Base-by-base conservation (phyloP, 2,888 invertebrate species). In the Ophion costatus region DNA sequence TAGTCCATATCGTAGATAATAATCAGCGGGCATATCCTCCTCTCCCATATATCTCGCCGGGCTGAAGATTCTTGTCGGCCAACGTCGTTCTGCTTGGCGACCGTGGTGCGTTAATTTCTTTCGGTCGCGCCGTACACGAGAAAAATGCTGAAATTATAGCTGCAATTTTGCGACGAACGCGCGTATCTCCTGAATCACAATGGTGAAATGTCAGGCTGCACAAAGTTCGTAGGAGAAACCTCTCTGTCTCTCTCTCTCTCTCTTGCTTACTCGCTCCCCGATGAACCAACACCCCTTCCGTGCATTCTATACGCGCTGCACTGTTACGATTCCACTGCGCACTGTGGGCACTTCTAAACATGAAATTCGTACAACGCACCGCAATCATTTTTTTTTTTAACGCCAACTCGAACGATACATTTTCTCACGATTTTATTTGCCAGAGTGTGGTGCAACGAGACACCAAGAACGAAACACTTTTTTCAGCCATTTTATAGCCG, bases 51-150 rank as follows among this genome's bases (percentile, higher is more conserved):
- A 57, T 33, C 6, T 17, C 56, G 11, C 45, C 29, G 11, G 14
- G 22, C 20, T 10, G 17, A 14, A 33, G 56, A 51, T 57, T 38
- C 70, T 63, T 38, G 61, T 78, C 70, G 57, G 22, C 38, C 59
- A 7, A n/a, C 63, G 38, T 38, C 80, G 63, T 77, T 84, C 42
- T 59, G 73, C 69, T 71, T 61, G 57, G n/a, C 80, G 56, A 70
- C 5, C 73, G 38, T 66, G 71, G n/a, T 70, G 10, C 66, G 56
- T 24, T 57, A 14, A 42, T 71, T 70, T 20, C 24, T 64, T 81
- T 78, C 59, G 79, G 57, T 78, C 59, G 20, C 56, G 74, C 63
- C 22, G 24, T 63, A 45, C 63, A 45, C 45, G 33, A 45, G 45
- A 29, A 75, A 70, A 51, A 56, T 24, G 29, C 45, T 56, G 56